Evolutionary conservation across 2,888 invertebrate species (phyloP), one percentile per base, ranked within the genome.

Genomic region (Agrotis puta): DNA sequence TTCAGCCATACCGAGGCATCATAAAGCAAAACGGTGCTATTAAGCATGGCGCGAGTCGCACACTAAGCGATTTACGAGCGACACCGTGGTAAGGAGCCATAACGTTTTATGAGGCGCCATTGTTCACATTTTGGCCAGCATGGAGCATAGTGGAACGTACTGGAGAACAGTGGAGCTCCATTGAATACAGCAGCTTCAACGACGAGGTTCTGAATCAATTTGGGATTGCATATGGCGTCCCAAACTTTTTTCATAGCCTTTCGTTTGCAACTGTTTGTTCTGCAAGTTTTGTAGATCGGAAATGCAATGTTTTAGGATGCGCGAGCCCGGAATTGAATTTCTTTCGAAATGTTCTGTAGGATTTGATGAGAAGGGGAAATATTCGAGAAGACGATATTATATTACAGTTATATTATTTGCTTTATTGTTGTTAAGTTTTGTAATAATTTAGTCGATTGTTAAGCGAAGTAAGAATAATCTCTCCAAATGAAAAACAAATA

Each of bases 41-140:
- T 84, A 84, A 70, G 70, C 66, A 50, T 39, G 48, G 64, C 74
- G 47, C 45, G 70, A 65, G 48, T 63, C 74, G 47, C 45, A 71
- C 68, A 64, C 71, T 84, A 82, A 84, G 71, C 78, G 77, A 82
- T 82, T 78, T 79, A 86, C 73, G 82, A 84, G 70, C 85, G 66
- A 77, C 82, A 77, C 67, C 64, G 69, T 70, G 61, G 64, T 70
- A 70, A 74, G 81, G 56, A 62, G 58, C 77, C 64, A 73, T 85
- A 80, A 78, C 77, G 54, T 78, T 79, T 84, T 78, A 82, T 74
- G 62, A 65, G 45, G 39, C 33, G 14, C 77, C 47, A 82, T 78
- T 79, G 80, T 79, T 74, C 83, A 82, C 57, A 63, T 79, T 65
- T 78, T 54, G 65, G 54, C 45, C 54, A 59, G 48, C 54, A 62